phyloP scores from a whole-genome alignment of 2,888 invertebrate genomes.

The Ectemnius cavifrons region DNA sequence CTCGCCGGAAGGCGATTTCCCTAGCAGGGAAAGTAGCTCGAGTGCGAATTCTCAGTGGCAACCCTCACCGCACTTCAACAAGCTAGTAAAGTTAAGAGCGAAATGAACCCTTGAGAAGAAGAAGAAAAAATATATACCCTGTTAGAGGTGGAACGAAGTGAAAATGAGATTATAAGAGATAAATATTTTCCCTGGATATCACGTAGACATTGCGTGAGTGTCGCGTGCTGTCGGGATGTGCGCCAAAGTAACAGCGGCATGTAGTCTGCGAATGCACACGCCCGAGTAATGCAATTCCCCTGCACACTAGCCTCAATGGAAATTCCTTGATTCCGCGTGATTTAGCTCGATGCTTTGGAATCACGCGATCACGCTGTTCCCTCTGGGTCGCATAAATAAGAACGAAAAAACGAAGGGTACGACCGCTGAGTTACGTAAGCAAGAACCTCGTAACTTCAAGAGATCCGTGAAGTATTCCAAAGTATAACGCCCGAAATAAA shows the following conservation, averaged over 20 bases:
- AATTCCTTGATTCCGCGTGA: slow-evolving; percentile 4
- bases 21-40: not conserved
- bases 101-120: not conserved
- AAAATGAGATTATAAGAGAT: not conserved
- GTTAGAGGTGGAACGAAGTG: not conserved
- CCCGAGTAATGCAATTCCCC: not conserved
- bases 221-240: too few relatives aligned
- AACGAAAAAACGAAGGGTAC: not conserved
- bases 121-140: not conserved
- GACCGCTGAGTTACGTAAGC: not conserved
- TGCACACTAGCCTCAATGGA: slow-evolving; percentile 1
- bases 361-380: not conserved
- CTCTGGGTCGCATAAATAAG: slow-evolving; percentile 1
- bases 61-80: not conserved
- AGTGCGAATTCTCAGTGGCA: not conserved
- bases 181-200: too few relatives aligned
- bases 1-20: slow-evolving; percentile 15
- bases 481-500: too few relatives aligned
- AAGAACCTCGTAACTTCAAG: not conserved
- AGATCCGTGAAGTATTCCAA: not conserved
- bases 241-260: not conserved
- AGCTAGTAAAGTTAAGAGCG: not conserved
- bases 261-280: not conserved
- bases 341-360: not conserved
- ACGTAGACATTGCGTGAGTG: too few relatives aligned